Percentiles rank a stretch among this genome's conserved stretches.
Conservation (phyloP, 2,888 invertebrate genomes). For the Dryobota labecula region DNA sequence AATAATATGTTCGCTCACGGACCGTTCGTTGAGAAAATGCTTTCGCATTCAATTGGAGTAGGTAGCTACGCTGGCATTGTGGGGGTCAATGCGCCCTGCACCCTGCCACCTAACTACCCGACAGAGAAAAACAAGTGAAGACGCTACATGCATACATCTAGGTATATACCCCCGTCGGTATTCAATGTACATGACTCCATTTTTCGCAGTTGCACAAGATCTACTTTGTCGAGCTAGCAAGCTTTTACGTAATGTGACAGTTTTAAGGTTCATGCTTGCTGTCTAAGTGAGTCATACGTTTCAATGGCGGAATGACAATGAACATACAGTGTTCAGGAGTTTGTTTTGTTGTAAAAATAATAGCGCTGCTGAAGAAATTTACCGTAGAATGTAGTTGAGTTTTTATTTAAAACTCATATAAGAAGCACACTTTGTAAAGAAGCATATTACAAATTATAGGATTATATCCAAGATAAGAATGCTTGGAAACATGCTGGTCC, state of each 20-base stretch:
- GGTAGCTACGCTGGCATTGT: conserved; percentile 65
- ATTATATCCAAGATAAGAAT: too few relatives aligned
- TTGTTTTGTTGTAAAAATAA: conserved; percentile 25
- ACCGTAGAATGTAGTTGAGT: not conserved
- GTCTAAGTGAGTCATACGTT: conserved; percentile 54
- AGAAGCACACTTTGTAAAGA: too few relatives aligned
- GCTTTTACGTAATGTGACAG: conserved; percentile 57
- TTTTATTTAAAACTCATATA: too few relatives aligned
- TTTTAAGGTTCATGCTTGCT: conserved; percentile 45
- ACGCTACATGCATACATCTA: conserved; percentile 46
- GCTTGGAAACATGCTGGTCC: too few relatives aligned
- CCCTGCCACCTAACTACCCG: conserved; percentile 57
- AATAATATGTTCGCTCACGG: conserved; percentile 65
- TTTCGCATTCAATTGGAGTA: conserved; percentile 73
- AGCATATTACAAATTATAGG: too few relatives aligned
- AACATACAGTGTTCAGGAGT: conserved; percentile 16
- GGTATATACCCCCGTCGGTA: conserved; percentile 41
- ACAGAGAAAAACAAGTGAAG: conserved; percentile 74
- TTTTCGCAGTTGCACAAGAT: conserved; percentile 50
- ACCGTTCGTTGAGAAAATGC: conserved; percentile 72
- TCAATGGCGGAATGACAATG: conserved; percentile 41
- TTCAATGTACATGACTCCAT: conserved; percentile 57
- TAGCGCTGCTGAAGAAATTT: conserved; percentile 1
- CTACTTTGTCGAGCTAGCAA: conserved; percentile 47
- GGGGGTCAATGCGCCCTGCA: conserved; percentile 61